Base-by-base conservation (phyloP, 2,113 vertebrate species). In the Myrmophylax atrothorax region DNA sequence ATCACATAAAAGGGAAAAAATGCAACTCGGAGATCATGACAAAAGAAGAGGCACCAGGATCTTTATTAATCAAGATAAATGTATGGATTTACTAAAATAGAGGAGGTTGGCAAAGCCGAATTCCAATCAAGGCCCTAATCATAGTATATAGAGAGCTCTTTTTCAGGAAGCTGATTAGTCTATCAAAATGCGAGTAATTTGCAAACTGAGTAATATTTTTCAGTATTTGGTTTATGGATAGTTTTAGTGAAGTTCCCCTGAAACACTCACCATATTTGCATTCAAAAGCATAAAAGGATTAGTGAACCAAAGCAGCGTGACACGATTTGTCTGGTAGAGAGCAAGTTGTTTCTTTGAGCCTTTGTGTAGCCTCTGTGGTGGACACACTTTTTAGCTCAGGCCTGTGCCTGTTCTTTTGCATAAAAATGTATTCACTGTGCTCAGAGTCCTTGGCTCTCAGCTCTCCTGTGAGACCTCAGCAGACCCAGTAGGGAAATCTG, bases 131-230 rank as follows among this genome's bases (percentile, higher is more conserved):
- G 75, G 31, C 11, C 23, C 40, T 58, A 87, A 93, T 83, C 11
- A 13, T 31, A 29, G 46, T 26, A 35, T 58, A 69, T 6, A 78
- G 58, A 78, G 25, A 56, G 22, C 18, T 87, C 44, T 76, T 44
- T 47, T 64, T 78, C 56, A 79, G 53, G 87, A 91, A 82, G 58
- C 9, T 91, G 84, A 93, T 95, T 94, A 91, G 78, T 85, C 78
- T 90, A 92, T 72, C 70, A 94, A 89, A 84, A 93, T 53, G 77
- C 53, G 90, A 79, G 56, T 83, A 33, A 74, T 40, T 87, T 94
- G 46, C n/a, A 76, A 87, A 89, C 84, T 92, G 40, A 53, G 42
- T 84, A 73, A 59, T 91, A 85, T 77, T 77, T 60, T 66, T 33
- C 56, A 79, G 49, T 73, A 76, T 90, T 80, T 1, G 4, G 49